Evolutionary conservation across 2,113 vertebrate species (phyloP), one percentile per base, ranked within the genome.

Genomic region (Podarcis cretensis): DNA sequence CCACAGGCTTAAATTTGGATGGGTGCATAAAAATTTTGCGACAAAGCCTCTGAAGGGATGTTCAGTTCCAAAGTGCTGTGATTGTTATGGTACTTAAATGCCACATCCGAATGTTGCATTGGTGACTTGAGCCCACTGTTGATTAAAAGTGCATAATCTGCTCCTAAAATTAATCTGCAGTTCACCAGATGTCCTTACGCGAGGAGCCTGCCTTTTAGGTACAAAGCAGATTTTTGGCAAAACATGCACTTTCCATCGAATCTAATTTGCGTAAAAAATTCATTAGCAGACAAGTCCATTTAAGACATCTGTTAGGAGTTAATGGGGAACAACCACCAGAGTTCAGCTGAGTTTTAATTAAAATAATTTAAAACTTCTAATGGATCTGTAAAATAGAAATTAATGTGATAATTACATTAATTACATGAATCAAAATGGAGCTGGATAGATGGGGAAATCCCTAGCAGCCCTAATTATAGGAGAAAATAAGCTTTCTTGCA

Each of bases 311-410:
- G 71, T 83, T 90, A 87, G 63, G 27, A 79, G 80, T 78, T 91
- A 91, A 85, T 77, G 85, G 66, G 57, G 89, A 90, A 83, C 66
- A 71, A 76, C 71, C 40, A 69, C 86, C 6, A 59, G 84, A 92
- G n/a, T 75, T 59, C 73, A 82, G 48, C 63, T 91, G 14, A 16
- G n/a, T 92, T 94, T 25, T 87, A 90, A 92, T 92, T 63, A 91
- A 92, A 86, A 68, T 77, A 81, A 90, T 87, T 69, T 77, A 90
- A 87, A 90, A n/a, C 21, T 81, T 89, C 37, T 87, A 79, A 92
- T 86, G 86, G 92, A 88, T 65, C 69, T 32, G n/a, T 88, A 89
- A 88, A 84, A 48, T 83, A 89, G 83, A 93, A 81, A 91, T 86
- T 86, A 89, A 69, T 83, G 20, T 27, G 23, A 81, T 93, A 81